Evolutionary conservation across 2,797 vertebrate genomes (phyloP).

Genomic region (Phataginus tricuspis): DNA sequence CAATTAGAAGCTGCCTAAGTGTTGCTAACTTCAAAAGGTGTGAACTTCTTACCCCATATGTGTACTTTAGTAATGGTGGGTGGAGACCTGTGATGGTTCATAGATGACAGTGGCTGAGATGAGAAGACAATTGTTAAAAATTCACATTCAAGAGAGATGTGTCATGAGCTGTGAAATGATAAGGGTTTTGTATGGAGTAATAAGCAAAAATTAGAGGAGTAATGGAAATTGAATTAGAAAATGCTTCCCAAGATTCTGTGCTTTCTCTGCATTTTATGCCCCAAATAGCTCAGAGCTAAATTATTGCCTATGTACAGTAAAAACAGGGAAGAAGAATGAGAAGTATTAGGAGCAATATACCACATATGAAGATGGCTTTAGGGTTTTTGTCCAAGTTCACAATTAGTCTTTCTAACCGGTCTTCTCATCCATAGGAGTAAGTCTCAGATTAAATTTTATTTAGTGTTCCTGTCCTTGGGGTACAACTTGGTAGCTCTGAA

Average conservation of each 20-base stretch:
- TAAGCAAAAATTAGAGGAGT: neutral
- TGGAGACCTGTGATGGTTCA: neutral
- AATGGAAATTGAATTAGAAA: neutral
- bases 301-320: neutral
- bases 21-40: neutral
- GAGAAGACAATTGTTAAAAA: neutral
- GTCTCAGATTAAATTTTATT: neutral
- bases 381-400: neutral
- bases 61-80: neutral
- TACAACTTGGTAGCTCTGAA: neutral
- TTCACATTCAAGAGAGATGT: neutral
- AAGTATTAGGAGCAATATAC: neutral
- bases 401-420: neutral
- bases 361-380: neutral
- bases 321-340: neutral
- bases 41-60: fast-evolving
- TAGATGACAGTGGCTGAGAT: neutral
- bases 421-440: neutral
- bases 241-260: neutral
- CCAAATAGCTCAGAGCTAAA: neutral
- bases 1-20: fast-evolving
- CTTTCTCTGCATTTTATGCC: neutral
- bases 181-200: neutral
- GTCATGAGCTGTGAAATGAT: neutral
- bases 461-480: neutral